Percentiles rank a stretch among this genome's conserved stretches.
These are phyloP conservation scores for Zeuzera pyrina DNA, from an alignment of 2,888 invertebrate species.

Conservation along the genomic window DNA sequence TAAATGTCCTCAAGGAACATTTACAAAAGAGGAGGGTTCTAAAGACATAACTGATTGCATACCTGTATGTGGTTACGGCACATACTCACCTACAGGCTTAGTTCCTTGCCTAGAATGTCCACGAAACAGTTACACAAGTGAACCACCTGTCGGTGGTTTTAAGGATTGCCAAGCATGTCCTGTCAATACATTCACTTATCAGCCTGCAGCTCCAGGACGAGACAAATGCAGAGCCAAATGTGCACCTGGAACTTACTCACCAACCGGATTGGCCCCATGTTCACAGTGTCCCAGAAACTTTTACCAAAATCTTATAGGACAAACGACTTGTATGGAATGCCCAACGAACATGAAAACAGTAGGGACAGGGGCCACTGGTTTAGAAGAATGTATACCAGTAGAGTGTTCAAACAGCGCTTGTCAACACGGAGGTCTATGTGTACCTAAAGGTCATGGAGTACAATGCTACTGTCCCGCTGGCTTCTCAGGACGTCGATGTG, in stretches of 20 bases:
- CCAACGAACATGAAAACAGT: slow-evolving; percentile 92
- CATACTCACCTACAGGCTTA: slow-evolving; percentile 94
- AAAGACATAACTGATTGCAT: slow-evolving; percentile 90
- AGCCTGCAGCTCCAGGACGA: slow-evolving; percentile 89
- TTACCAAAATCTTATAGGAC: slow-evolving; percentile 89
- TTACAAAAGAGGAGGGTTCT: slow-evolving; percentile 91
- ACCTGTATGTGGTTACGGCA: slow-evolving; percentile 96
- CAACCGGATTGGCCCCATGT: slow-evolving; percentile 94
- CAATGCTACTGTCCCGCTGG: slow-evolving; percentile 96
- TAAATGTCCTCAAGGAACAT: slow-evolving; percentile 93
- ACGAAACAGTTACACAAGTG: slow-evolving; percentile 89
- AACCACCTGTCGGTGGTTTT: slow-evolving; percentile 91
- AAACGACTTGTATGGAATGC: slow-evolving; percentile 91
- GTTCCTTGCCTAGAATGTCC: slow-evolving; percentile 96
- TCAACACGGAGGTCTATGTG: slow-evolving; percentile 92
- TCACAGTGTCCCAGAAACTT: slow-evolving; percentile 93
- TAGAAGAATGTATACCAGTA: slow-evolving; percentile 90
- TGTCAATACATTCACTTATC: slow-evolving; percentile 90
- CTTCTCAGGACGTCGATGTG: slow-evolving; percentile 93
- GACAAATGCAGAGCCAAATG: slow-evolving; percentile 92
- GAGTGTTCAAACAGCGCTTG: slow-evolving; percentile 91
- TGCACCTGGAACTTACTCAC: slow-evolving; percentile 90
- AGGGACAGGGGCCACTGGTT: slow-evolving; percentile 82
- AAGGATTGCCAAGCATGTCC: slow-evolving; percentile 96
- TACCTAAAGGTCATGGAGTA: slow-evolving; percentile 89